phyloP scores from a whole-genome alignment of 2,797 vertebrate species.

The Trachurus trachurus region DNA sequence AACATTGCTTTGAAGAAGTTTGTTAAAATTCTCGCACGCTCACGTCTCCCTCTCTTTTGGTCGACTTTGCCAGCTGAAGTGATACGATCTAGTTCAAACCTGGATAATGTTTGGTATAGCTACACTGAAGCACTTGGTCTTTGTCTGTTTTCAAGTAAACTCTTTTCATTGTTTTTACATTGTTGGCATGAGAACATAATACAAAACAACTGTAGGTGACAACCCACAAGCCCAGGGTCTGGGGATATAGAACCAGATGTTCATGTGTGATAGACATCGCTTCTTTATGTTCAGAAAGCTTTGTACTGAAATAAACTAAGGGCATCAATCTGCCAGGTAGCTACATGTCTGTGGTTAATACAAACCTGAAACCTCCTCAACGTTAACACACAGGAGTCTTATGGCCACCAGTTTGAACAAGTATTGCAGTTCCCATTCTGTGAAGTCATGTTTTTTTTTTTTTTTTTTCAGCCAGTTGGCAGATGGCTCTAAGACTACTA shows the following conservation, averaged over 20 bases:
- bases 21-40: not conserved
- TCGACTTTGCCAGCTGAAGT: not conserved
- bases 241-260: slow-evolving; percentile 1
- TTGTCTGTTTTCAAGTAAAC: not conserved
- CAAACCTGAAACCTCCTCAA: not conserved
- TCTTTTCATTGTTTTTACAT: not conserved
- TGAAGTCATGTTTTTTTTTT: not conserved
- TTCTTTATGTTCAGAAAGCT: slow-evolving; percentile 6
- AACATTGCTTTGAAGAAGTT: not conserved
- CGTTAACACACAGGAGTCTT: not conserved
- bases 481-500: not conserved
- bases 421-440: not conserved
- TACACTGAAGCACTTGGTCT: not conserved
- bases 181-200: not conserved
- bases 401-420: not conserved
- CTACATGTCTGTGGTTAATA: too few relatives aligned
- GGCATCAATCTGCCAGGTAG: not conserved
- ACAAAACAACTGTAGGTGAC: slow-evolving; percentile 2
- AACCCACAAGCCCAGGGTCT: not conserved
- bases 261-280: not conserved
- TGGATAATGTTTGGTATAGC: not conserved
- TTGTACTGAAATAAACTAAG: not conserved
- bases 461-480: not conserved
- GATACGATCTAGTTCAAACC: not conserved
- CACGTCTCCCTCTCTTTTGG: not conserved